Evolutionary conservation across 2,888 invertebrate species (phyloP), one percentile per base, ranked within the genome.

Genomic region (Tenthredo distinguenda): DNA sequence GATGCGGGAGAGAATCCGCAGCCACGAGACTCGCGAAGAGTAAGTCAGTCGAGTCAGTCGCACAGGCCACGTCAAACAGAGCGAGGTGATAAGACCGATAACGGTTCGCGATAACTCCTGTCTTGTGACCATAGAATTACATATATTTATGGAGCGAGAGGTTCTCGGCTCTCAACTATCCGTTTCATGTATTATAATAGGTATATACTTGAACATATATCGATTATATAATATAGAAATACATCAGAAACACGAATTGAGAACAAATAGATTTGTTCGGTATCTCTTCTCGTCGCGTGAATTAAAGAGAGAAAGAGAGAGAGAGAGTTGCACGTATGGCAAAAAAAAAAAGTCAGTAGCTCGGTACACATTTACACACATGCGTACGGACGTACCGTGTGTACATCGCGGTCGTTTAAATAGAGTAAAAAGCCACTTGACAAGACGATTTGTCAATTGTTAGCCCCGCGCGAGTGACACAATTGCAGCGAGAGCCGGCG

Each of bases 31-130:
- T 12, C 21, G n/a, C 72, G 21, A 6, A 26, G 26, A 40, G 72
- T 50, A 18, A 77, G 15, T 50, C 18, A 79, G 37, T 58, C 34
- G 58, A 77, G 81, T 79, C 62, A 81, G 62, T 82, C 65, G 77
- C 77, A 86, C 88, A 89, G 90, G 88, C 90, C 89, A 89, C 87
- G 88, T 90, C 89, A 90, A 90, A 90, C 90, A 90, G 89, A 90
- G 86, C 87, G 87, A 87, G 84, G 74, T 83, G 89, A 90, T 90
- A 90, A 90, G 86, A 58, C 71, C 87, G 90, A 90, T 90, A 89
- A 90, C 89, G 86, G 85, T 86, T 86, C 68, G 76, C 84, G 89
- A 90, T 89, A 90, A 87, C 86, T 87, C 84, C 40, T 43, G 84
- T 68, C 84, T 74, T 68, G 68, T 83, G 82, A 83, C 68, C 82